phyloP scores from a whole-genome alignment of 2,113 vertebrate species.

The Notarius quadriscutis region DNA sequence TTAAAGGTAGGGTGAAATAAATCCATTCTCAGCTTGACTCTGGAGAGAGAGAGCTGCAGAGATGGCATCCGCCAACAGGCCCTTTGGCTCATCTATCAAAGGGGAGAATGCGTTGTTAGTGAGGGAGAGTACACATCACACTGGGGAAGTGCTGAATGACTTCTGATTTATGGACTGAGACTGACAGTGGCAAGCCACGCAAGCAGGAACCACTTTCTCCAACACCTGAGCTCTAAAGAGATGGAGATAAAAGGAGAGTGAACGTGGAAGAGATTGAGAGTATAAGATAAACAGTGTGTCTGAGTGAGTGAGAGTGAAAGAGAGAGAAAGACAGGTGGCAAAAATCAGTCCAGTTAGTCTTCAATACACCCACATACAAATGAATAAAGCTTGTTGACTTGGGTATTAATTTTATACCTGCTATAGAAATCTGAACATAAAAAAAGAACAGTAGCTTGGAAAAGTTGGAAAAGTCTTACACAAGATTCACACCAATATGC shows the following conservation, averaged over 20 bases:
- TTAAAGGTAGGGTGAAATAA: conserved; percentile 46
- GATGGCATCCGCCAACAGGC: conserved; percentile 58
- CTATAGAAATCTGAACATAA: neutral
- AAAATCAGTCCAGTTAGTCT: neutral
- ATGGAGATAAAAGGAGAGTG: neutral
- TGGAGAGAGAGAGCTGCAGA: conserved; percentile 43
- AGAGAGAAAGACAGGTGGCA: neutral
- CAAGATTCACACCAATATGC: neutral
- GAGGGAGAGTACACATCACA: conserved; percentile 70
- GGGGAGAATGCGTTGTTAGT: conserved; percentile 64
- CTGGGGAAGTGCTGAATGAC: conserved; percentile 74
- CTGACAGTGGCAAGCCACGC: conserved; percentile 62
- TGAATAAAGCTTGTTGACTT: neutral
- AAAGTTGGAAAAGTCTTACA: neutral
- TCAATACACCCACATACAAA: neutral
- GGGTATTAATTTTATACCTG: neutral
- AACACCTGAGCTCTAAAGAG: conserved; percentile 53
- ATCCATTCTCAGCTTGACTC: conserved; percentile 32
- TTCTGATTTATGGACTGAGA: conserved; percentile 71
- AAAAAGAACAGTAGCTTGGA: neutral
- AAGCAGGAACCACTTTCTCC: conserved; percentile 64
- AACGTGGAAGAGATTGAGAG: conserved; percentile 43
- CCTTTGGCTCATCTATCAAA: conserved; percentile 70
- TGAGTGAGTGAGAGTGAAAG: neutral
- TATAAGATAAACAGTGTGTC: conserved; percentile 57